phyloP scores from a whole-genome alignment of 2,888 invertebrate genomes.

The Stratiomys singularior region DNA sequence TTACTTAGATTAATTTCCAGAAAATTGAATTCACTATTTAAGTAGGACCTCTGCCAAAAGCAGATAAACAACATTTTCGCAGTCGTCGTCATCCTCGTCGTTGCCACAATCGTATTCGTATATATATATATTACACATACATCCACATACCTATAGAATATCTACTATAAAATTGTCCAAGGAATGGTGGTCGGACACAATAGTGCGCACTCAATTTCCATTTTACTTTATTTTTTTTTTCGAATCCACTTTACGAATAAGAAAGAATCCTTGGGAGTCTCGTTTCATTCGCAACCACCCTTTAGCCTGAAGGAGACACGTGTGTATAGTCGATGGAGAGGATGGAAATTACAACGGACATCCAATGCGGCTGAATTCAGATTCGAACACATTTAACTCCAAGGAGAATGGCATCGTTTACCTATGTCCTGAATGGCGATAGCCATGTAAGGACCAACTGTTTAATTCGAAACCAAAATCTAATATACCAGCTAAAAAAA shows the following conservation, averaged over 20 bases:
- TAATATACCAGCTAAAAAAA: neutral
- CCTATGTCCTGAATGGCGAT: neutral
- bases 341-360: neutral
- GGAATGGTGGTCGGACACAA: neutral
- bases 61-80: slow-evolving; percentile 33
- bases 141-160: too few species aligned
- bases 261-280: slow-evolving; percentile 34
- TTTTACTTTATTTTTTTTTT: slow-evolving; percentile 27
- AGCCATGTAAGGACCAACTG: neutral
- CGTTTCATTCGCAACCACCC: slow-evolving; percentile 33
- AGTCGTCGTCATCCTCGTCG: neutral
- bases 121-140: too few species aligned
- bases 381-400: slow-evolving; percentile 37
- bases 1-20: slow-evolving; percentile 46
- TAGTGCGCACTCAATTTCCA: slow-evolving; percentile 38
- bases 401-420: neutral
- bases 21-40: slow-evolving; percentile 47
- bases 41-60: slow-evolving; percentile 44
- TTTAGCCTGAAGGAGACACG: slow-evolving; percentile 41
- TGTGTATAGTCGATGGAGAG: neutral
- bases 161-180: slow-evolving; percentile 14
- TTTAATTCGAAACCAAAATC: neutral
- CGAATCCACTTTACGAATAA: slow-evolving; percentile 34
- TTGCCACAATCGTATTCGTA: neutral
- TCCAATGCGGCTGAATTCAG: neutral